These are phyloP conservation scores for human (Homo sapiens) DNA, from an alignment of 2,113 vertebrate species.

Conservation along the genomic window GRCh38 chrY:4699001-4699500, in stretches of 20 bases:
- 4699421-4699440: background rate
- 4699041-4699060: background rate
- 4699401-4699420: background rate
- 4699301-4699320: background rate
- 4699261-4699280: background rate
- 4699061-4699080: background rate
- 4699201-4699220: background rate
- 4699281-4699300: too few species aligned
- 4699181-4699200: background rate
- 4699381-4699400: background rate
- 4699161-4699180: background rate
- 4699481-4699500: background rate
- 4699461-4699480: background rate
- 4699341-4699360: background rate
- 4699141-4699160: background rate
- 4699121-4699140: background rate
- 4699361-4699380: background rate
- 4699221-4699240: background rate
- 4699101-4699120: background rate
- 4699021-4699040: background rate
- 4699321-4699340: background rate
- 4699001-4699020: background rate
- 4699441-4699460: background rate
- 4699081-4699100: background rate
- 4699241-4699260: background rate